A percentile compares a stretch with the other conserved stretches of the same genome.
Evolutionary conservation across 2,113 vertebrate species (phyloP).

Genomic region (Cnemophilus loriae): DNA sequence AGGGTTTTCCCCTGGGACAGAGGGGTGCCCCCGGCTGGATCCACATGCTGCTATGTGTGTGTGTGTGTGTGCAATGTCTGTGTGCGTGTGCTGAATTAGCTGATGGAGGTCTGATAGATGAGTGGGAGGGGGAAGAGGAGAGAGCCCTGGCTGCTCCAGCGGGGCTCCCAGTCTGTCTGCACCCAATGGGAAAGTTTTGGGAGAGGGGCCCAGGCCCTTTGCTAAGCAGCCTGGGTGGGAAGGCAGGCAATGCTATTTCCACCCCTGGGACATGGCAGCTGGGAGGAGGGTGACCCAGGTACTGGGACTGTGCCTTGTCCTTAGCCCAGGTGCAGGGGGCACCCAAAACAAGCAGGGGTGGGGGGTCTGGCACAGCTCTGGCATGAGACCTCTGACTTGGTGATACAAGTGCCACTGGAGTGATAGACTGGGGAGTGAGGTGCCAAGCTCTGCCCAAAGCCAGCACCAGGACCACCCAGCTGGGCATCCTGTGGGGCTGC

Average conservation of each 20-base stretch:
- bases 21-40: neutral
- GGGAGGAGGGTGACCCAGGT: neutral
- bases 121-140: neutral
- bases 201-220: neutral
- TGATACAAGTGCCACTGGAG: neutral
- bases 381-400: neutral
- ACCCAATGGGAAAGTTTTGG: neutral
- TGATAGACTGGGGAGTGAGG: neutral
- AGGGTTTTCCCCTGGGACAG: neutral
- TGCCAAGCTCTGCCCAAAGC: neutral
- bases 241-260: neutral
- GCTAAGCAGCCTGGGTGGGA: neutral
- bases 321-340: neutral
- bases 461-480: neutral
- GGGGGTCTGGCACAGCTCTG: neutral
- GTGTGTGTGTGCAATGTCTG: neutral
- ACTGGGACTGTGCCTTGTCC: neutral
- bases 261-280: neutral
- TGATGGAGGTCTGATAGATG: neutral
- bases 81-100: neutral
- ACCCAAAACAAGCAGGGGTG: neutral
- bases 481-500: accelerated
- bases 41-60: conserved; percentile 62
- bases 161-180: neutral
- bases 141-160: accelerated